These are phyloP conservation scores for Boloria euphrosyne DNA, from an alignment of 2,888 invertebrate species.

Conservation along the genomic window DNA sequence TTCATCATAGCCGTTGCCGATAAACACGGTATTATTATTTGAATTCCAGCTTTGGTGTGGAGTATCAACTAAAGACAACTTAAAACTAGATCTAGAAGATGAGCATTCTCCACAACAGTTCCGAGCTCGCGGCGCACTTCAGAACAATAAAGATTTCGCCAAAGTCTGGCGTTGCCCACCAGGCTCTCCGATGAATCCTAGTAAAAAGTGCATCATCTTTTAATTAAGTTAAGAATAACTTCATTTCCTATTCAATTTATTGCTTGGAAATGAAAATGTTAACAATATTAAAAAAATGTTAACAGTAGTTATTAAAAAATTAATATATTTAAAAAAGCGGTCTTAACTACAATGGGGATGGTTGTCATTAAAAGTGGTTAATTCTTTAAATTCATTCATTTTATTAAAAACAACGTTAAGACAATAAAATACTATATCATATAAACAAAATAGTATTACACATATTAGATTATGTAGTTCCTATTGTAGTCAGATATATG, in stretches of 20 bases:
- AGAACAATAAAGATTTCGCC: conserved; percentile 89
- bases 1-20: not conserved
- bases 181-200: conserved; percentile 82
- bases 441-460: conserved; percentile 25
- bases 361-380: not conserved
- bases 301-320: not conserved
- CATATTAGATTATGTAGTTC: conserved; percentile 18
- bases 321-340: too few relatives aligned
- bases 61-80: conserved; percentile 84
- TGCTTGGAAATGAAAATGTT: not conserved
- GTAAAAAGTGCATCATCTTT: conserved; percentile 41
- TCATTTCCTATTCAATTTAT: not conserved
- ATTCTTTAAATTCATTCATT: conserved; percentile 29
- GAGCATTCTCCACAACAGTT: conserved; percentile 88
- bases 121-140: conserved; percentile 86
- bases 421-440: conserved; percentile 33
- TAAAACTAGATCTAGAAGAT: conserved; percentile 85
- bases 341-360: not conserved
- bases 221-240: conserved; percentile 25
- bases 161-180: conserved; percentile 81
- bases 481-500: conserved; percentile 17
- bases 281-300: not conserved
- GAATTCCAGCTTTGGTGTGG: conserved; percentile 91
- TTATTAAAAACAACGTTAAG: conserved; percentile 38
- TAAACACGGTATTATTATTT: not conserved